Base-by-base conservation (phyloP, 2,797 vertebrate genomes). In the Peromyscus eremicus region DNA sequence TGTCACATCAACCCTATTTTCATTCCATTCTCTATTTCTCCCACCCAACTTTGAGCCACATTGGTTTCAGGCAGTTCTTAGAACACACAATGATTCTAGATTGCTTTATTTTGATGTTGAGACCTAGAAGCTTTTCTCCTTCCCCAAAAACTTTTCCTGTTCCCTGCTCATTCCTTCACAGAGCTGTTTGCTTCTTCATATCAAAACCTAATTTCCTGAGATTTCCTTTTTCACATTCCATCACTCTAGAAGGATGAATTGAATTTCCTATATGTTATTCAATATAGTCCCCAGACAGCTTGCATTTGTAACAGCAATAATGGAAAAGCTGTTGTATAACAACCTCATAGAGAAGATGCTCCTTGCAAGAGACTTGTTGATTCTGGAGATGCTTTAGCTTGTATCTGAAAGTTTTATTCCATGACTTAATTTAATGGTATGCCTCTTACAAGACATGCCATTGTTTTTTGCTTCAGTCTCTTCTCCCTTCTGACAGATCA, bases 391-490 rank as follows among this genome's bases (percentile, higher is more conserved):
- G 12, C 83, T 92, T 92, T 92, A 88, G 27, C 43, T 70, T 82
- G 62, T 55, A 32, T 66, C 73, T 92, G 66, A 91, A 83, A 83
- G 75, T 82, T 79, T 79, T 79, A 66, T 66, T 73, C 57, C 55
- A 43, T 91, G 49, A 37, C 46, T 94, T 91, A 27, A 70, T 96
- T 83, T 86, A 16, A 82, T 57, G 52, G 57, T 95, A 49, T 76
- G 64, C 57, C 43, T 89, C 70, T 89, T 94, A 82, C 81, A 70
- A 94, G 85, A 88, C 91, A 75, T 12, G 21, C n/a, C 46, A 40
- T 11, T 79, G 46, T 17, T 85, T 92, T 77, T 91, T 23, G 60
- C 52, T 75, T 94, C 14, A 91, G 60, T 85, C 73, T 92, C 34
- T 86, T 49, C 16, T 70, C 49, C 84, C 70, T 95, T 32, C 64